phyloP scores from a whole-genome alignment of 2,888 invertebrate species.

The Conchocele bisecta region DNA sequence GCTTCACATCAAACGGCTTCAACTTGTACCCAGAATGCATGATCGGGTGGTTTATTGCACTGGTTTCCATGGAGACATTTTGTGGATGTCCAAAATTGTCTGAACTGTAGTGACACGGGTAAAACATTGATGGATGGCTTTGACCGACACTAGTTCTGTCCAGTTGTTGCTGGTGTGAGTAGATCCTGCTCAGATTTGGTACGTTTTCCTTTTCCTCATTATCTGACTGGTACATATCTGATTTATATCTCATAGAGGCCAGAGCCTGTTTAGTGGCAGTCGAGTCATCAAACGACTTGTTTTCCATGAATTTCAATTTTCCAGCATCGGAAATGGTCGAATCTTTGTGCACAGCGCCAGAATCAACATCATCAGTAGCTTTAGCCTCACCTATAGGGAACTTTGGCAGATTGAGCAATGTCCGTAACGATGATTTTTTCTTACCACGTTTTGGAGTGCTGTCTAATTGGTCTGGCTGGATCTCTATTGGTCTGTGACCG shows the following conservation, averaged over 20 bases:
- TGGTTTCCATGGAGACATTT: slow-evolving; percentile 20
- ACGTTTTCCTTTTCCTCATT: slow-evolving; percentile 10
- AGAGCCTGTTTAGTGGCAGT: slow-evolving; percentile 1
- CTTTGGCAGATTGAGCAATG: slow-evolving; percentile 49
- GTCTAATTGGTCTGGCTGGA: neutral
- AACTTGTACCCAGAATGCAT: slow-evolving; percentile 40
- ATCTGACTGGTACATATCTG: neutral
- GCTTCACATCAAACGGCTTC: neutral
- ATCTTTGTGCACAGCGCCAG: neutral
- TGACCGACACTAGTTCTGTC: neutral
- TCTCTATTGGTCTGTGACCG: neutral
- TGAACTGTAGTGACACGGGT: neutral
- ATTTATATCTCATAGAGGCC: slow-evolving; percentile 34
- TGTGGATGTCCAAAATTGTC: neutral
- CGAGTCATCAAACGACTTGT: neutral
- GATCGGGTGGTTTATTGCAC: slow-evolving; percentile 45
- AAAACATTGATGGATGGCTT: neutral
- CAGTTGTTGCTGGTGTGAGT: slow-evolving; percentile 23
- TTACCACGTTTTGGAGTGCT: slow-evolving; percentile 31
- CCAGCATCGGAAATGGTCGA: neutral
- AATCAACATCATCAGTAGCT: slow-evolving; percentile 29
- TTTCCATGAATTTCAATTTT: neutral
- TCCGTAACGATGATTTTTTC: slow-evolving; percentile 51
- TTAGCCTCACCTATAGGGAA: slow-evolving; percentile 55
- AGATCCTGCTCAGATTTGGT: slow-evolving; percentile 42